Percentiles rank a stretch among this genome's conserved stretches.
Evolutionary conservation across 1,140 invertebrate species (phyloP).

Genomic region (Steinernema feltiae): DNA sequence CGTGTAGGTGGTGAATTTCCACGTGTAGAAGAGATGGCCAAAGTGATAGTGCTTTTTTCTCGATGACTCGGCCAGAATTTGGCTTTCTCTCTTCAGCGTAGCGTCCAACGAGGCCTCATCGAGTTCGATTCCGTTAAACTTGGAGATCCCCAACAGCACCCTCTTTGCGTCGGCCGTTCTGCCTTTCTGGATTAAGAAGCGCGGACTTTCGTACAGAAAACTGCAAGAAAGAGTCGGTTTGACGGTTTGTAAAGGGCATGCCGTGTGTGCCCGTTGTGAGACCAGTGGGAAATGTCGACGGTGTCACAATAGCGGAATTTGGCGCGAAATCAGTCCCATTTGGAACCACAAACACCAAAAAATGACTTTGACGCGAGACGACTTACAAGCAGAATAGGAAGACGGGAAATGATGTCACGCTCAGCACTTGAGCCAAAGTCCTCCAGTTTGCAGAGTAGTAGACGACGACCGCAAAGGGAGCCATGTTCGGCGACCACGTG

Average conservation of each 20-base stretch:
- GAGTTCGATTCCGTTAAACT: not conserved
- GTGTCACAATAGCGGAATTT: too few relatives aligned
- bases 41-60: conserved; percentile 18
- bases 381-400: too few relatives aligned
- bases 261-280: too few relatives aligned
- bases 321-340: too few relatives aligned
- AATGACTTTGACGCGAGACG: too few relatives aligned
- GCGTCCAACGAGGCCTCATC: conserved; percentile 4
- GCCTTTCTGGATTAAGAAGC: conserved; percentile 24
- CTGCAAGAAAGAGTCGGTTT: not conserved
- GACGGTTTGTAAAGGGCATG: too few relatives aligned
- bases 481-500: conserved; percentile 21
- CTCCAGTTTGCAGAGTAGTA: conserved; percentile 27
- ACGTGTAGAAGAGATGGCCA: conserved; percentile 23
- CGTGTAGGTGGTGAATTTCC: conserved; percentile 16
- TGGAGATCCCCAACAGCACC: not conserved
- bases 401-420: conserved; percentile 14
- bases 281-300: too few relatives aligned
- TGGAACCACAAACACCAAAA: too few relatives aligned
- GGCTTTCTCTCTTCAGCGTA: not conserved
- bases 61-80: not conserved
- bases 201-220: conserved; percentile 20
- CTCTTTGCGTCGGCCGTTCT: not conserved
- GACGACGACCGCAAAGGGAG: conserved; percentile 21
- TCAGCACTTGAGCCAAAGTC: conserved; percentile 19